Base-by-base conservation (phyloP, 2,888 invertebrate species). In the Acleris sparsana region DNA sequence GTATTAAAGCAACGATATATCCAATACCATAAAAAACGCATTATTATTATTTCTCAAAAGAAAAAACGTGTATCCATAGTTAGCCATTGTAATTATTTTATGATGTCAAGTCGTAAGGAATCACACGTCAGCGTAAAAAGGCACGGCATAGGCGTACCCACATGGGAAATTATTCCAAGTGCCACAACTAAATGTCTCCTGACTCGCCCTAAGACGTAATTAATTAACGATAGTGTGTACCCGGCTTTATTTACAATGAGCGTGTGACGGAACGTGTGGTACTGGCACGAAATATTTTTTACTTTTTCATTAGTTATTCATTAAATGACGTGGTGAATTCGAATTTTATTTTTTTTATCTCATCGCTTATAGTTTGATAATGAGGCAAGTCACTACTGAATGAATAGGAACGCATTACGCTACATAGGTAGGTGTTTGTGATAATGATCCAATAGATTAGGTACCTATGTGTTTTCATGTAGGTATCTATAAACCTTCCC, bases 161-260 rank as follows among this genome's bases (percentile, higher is more conserved):
- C 88, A 76, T 79, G 91, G 91, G 91, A 92, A 92, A 91, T 92
- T 85, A 88, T 75, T 61, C 77, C 70, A 85, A 91, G 86, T 89
- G 87, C 79, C 78, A 77, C 70, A 70, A 74, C 71, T 72, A 73
- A 77, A 81, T 82, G 83, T 83, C 81, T 81, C 73, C 77, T 72
- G 76, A 73, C 84, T 73, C 88, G 75, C 88, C 88, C 88, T 88
- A 91, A 91, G 91, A 90, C 85, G 74, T 84, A 86, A 89, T 89
- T 88, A 88, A 88, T 89, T 87, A 86, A 86, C 77, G 78, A 73
- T 72, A 69, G 70, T 71, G 62, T 66, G 53, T 66, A 62, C 62
- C 52, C 56, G 61, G 61, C 66, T 53, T 62, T 57, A 66, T 53
- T 66, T 62, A 66, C 60, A 59, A 44, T 29, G 53, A 51, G 66